These are phyloP conservation scores for Phalacrocorax brasilianus DNA, from an alignment of 2,113 vertebrate genomes.

Conservation along the genomic window DNA sequence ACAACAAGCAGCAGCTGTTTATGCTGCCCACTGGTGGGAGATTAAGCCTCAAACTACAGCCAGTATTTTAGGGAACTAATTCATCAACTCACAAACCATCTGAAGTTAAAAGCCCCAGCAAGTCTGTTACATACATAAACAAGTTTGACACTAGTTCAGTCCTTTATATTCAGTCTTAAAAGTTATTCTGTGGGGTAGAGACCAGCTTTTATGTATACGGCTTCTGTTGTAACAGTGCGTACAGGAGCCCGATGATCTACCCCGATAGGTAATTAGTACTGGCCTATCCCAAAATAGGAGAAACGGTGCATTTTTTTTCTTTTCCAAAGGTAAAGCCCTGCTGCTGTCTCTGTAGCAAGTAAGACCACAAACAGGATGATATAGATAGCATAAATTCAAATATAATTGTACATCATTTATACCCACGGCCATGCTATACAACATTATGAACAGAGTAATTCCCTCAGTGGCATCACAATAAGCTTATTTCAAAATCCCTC, in stretches of 20 bases:
- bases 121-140: background rate
- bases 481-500: slow-evolving; percentile 30
- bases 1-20: background rate
- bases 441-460: slow-evolving; percentile 52
- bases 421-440: slow-evolving; percentile 29
- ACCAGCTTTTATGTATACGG: background rate
- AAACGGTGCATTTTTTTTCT: background rate
- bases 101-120: background rate
- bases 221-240: rapidly evolving
- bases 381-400: slow-evolving; percentile 41
- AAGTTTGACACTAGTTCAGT: background rate
- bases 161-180: background rate
- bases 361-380: slow-evolving; percentile 44
- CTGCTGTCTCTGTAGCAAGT: background rate
- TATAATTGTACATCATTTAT: slow-evolving; percentile 70
- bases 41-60: background rate
- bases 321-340: background rate
- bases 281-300: background rate
- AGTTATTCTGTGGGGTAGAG: background rate
- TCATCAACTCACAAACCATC: rapidly evolving
- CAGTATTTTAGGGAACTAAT: background rate
- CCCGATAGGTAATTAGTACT: background rate
- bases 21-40: background rate
- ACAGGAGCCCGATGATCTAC: background rate
- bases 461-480: slow-evolving; percentile 44